Base-by-base conservation (phyloP, 2,113 vertebrate species). In the Onychorhynchus coronatus region DNA sequence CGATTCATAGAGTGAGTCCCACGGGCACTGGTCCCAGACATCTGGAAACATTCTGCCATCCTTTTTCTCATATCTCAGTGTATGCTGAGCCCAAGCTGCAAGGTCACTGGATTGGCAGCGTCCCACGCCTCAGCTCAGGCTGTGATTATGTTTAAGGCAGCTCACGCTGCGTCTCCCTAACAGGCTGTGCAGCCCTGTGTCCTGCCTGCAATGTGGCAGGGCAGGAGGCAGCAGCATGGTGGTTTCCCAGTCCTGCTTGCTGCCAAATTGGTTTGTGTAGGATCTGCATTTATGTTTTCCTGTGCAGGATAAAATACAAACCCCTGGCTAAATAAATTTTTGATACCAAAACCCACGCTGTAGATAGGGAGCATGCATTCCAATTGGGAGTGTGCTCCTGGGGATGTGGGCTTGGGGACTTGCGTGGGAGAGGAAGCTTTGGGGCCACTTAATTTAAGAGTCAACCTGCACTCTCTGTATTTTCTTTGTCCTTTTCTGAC, bases 361-460 rank as follows among this genome's bases (percentile, higher is more conserved):
- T 50, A 30, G 15, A 0, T 24, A 66, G 61, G 46, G 28, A 80
- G 8, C 20, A 3, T 0, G 9, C 2, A 2, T 76, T 50, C 72
- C 37, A 25, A 4, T 0, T 35, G 37, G 20, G 23, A 71, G 3
- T 1, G 22, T 25, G 46, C 52, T 91, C 30, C 61, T 5, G 5
- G 41, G 28, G 31, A n/a, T 22, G 24, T 14, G 37, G 65, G 16
- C 49, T 1, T 37, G 71, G 44, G 33, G 8, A 21, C 21, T 35
- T 37, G 28, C 46, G 66, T 2, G 3, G 50, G 71, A 80, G n/a
- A 71, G 33, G 66, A 22, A 47, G 41, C 15, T 88, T 53, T 77
- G 37, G 31, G 37, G 11, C 7, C 30, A 27, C 14, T 73, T 49
- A 6, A 15, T 50, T 41, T 37, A 44, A 49, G n/a, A n/a, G n/a